Conservation (phyloP, 2,888 invertebrate species). For the Trimorus sp. region DNA sequence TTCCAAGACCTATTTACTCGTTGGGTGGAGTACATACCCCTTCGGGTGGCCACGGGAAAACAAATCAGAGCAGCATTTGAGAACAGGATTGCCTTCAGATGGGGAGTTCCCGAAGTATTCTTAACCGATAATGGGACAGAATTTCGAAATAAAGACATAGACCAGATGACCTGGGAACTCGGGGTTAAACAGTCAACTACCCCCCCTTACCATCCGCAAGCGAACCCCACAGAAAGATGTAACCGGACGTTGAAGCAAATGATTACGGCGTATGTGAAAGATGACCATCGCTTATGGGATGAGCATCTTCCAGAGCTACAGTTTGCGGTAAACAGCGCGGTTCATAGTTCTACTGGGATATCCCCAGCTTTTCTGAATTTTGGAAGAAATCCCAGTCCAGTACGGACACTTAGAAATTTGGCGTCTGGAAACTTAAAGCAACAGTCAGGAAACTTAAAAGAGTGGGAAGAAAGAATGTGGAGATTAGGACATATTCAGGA, state of each 20-base stretch:
- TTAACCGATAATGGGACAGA: no score
- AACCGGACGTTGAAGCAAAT: background rate
- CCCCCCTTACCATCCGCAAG: background rate
- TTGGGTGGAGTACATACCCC: no score
- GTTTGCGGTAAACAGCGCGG: no score
- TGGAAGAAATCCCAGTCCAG: conserved; percentile 35
- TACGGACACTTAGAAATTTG: background rate
- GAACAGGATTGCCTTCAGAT: background rate
- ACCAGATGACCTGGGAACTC: background rate
- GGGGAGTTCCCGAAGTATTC: no score
- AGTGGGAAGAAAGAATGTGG: no score
- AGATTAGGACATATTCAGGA: no score
- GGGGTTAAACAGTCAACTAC: background rate
- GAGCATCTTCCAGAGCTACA: conserved; percentile 23
- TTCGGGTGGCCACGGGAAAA: background rate
- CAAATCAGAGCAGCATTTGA: no score
- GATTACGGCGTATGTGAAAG: conserved; percentile 25
- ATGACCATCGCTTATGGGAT: conserved; percentile 47
- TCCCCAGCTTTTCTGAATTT: conserved; percentile 65
- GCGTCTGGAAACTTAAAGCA: no score
- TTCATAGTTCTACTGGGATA: conserved; percentile 40
- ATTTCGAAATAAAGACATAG: background rate
- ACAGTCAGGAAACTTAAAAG: no score
- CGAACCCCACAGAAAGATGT: background rate
- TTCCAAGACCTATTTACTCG: no score